Evolutionary conservation across 2,113 vertebrate species (phyloP).

Genomic region (Urocolius indicus): DNA sequence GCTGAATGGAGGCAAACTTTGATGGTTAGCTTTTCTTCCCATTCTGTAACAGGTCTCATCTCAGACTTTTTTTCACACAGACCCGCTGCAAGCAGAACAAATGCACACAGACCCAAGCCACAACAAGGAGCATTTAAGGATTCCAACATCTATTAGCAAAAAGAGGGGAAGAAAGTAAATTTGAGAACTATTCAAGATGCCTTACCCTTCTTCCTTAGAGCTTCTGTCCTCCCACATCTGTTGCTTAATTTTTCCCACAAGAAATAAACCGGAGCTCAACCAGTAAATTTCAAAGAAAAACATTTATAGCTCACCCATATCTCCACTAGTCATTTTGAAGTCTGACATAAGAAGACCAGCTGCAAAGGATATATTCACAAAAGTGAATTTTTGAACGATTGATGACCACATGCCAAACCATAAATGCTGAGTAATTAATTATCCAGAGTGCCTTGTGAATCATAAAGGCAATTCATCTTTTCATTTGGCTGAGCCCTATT

Average conservation of each 20-base stretch:
- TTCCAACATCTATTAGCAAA: neutral
- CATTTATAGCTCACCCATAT: neutral
- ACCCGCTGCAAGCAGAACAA: neutral
- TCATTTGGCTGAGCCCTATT: neutral
- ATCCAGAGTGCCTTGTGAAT: conserved; percentile 27
- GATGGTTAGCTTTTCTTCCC: neutral
- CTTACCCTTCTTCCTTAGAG: neutral
- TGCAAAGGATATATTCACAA: conserved; percentile 45
- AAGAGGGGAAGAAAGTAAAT: neutral
- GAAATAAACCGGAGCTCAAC: neutral
- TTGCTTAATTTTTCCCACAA: conserved; percentile 30
- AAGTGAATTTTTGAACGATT: neutral
- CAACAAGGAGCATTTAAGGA: neutral
- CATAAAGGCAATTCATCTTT: conserved; percentile 14
- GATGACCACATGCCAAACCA: conserved; percentile 32
- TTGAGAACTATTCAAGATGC: neutral
- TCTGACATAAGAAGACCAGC: conserved; percentile 52
- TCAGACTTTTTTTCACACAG: neutral
- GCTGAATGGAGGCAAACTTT: neutral
- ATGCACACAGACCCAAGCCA: neutral
- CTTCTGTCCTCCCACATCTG: conserved; percentile 1
- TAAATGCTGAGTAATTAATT: conserved; percentile 53
- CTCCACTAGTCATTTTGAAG: conserved; percentile 33
- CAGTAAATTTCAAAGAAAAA: conserved; percentile 45
- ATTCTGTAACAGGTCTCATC: neutral